Conservation (phyloP, 2,113 vertebrate genomes). For the Hucho hucho region DNA sequence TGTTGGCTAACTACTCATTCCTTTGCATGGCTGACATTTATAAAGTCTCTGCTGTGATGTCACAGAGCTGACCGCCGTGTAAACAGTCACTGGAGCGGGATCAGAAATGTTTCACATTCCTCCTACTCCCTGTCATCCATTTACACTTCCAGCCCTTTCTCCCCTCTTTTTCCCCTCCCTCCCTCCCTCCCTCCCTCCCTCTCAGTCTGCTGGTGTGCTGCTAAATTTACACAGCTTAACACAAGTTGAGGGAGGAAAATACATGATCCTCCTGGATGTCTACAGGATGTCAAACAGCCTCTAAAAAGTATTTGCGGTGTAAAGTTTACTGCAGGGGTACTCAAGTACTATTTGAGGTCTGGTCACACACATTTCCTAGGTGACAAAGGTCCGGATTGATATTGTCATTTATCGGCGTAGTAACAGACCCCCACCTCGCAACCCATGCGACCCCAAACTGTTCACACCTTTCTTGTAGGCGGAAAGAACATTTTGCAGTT, state of each 20-base stretch:
- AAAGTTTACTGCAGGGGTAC: too few species aligned
- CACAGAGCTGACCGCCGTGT: slow-evolving; percentile 70
- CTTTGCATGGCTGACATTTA: slow-evolving; percentile 67
- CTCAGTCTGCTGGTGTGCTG: neutral
- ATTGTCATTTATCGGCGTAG: too few species aligned
- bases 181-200: slow-evolving; percentile 10
- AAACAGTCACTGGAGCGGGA: slow-evolving; percentile 71
- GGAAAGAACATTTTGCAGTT: too few species aligned
- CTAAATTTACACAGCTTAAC: slow-evolving; percentile 58
- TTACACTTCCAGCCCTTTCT: slow-evolving; percentile 38
- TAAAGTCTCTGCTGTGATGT: slow-evolving; percentile 77
- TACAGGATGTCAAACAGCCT: neutral
- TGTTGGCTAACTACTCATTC: slow-evolving; percentile 61
- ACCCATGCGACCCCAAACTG: too few species aligned
- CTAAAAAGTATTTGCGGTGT: too few species aligned
- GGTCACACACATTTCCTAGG: too few species aligned
- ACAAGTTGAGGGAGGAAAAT: slow-evolving; percentile 53
- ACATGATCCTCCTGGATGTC: slow-evolving; percentile 36
- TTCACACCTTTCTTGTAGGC: too few species aligned
- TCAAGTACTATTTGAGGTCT: too few species aligned
- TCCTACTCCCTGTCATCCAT: slow-evolving; percentile 64
- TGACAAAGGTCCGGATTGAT: too few species aligned
- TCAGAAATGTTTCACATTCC: slow-evolving; percentile 78
- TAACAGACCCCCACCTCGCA: too few species aligned
- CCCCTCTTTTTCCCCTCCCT: slow-evolving; percentile 38